Percentiles rank a stretch among this genome's conserved stretches.
Evolutionary conservation across 2,113 vertebrate species (phyloP).

Genomic region (Trinectes maculatus): DNA sequence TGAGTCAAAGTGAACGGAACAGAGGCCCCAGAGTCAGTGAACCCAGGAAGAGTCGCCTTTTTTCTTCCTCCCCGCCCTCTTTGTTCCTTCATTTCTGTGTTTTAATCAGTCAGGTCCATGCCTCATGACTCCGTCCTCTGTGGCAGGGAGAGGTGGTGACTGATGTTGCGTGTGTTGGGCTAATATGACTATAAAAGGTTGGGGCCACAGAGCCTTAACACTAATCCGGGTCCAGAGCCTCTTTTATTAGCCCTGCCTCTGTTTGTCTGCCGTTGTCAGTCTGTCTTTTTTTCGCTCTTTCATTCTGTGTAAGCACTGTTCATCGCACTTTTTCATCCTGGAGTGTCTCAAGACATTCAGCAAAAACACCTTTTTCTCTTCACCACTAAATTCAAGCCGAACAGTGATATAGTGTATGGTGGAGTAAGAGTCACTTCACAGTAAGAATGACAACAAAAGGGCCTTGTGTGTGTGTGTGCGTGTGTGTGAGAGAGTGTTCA

Average conservation of each 20-base stretch:
- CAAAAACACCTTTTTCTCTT: background rate
- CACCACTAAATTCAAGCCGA: background rate
- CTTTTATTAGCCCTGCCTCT: conserved; percentile 71
- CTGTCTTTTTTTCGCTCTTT: no score
- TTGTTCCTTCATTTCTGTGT: conserved; percentile 13
- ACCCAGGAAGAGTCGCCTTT: background rate
- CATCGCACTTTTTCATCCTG: no score
- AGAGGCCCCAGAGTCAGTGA: conserved; percentile 17
- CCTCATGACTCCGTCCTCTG: conserved; percentile 39
- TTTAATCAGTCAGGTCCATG: conserved; percentile 39
- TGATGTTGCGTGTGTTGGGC: conserved; percentile 71
- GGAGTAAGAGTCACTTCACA: conserved; percentile 12
- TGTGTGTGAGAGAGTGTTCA: conserved; percentile 36
- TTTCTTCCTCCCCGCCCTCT: background rate
- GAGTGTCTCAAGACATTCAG: conserved; percentile 2
- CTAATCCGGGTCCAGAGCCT: conserved; percentile 66
- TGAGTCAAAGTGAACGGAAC: conserved; percentile 23
- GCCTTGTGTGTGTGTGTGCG: background rate
- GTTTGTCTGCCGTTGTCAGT: conserved; percentile 58
- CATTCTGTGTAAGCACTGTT: no score
- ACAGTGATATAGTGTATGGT: background rate
- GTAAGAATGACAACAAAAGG: conserved; percentile 1
- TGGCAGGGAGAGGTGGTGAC: conserved; percentile 42
- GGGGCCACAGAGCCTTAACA: conserved; percentile 61
- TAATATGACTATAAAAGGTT: conserved; percentile 80